A percentile compares a stretch with the other conserved stretches of the same genome.
phyloP scores from a whole-genome alignment of 2,113 vertebrate species.

The Eubucco bourcierii region DNA sequence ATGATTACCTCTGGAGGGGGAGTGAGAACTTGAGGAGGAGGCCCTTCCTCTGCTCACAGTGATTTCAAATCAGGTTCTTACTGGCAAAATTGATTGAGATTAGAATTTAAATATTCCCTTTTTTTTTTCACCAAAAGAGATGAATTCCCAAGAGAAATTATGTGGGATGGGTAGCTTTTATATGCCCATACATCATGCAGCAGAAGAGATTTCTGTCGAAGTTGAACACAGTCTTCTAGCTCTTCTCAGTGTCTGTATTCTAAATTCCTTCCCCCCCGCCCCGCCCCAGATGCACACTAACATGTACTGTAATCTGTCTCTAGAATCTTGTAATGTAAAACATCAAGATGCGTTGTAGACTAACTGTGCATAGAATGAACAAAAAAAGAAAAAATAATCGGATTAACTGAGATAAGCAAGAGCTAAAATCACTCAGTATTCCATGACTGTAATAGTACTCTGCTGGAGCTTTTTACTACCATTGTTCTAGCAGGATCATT shows the following conservation, averaged over 20 bases:
- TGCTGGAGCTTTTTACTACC: neutral
- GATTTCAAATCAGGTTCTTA: neutral
- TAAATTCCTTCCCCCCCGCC: neutral
- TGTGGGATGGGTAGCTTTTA: rapidly evolving
- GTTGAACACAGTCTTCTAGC: neutral
- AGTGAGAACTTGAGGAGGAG: neutral
- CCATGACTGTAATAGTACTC: rapidly evolving
- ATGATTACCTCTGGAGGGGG: rapidly evolving
- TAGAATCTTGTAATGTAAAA: neutral
- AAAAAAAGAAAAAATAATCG: no score
- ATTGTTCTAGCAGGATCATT: neutral
- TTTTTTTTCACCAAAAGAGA: neutral
- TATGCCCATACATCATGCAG: rapidly evolving
- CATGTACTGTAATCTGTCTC: neutral
- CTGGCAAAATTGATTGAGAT: neutral
- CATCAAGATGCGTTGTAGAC: neutral
- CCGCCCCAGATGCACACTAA: neutral
- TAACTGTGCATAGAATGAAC: neutral
- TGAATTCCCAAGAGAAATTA: rapidly evolving
- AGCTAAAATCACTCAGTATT: neutral
- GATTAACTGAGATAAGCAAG: neutral
- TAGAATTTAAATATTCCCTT: neutral
- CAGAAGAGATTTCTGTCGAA: neutral
- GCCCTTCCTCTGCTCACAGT: rapidly evolving
- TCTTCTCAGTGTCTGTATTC: neutral